These are phyloP conservation scores for Harlomillsia oculata DNA, from an alignment of 1,140 invertebrate genomes.

Conservation along the genomic window DNA sequence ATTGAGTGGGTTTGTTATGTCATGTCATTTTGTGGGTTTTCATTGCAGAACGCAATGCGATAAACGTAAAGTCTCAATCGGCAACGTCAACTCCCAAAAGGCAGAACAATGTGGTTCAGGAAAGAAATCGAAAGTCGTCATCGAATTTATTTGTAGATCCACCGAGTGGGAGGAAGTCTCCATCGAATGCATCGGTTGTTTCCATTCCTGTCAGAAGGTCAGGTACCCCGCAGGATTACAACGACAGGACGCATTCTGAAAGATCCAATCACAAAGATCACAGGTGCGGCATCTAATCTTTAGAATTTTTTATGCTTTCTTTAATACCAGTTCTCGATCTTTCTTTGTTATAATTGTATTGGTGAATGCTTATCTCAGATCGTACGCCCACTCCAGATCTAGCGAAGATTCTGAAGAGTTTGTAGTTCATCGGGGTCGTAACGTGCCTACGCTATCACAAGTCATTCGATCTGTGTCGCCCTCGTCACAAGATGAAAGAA, in stretches of 20 bases:
- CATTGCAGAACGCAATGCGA: slow-evolving; percentile 26
- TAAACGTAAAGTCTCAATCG: slow-evolving; percentile 30
- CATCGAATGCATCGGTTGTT: slow-evolving; percentile 30
- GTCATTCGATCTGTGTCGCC: slow-evolving; percentile 45
- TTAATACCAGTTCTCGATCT: neutral
- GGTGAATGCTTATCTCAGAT: slow-evolving; percentile 18
- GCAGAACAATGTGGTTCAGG: slow-evolving; percentile 27
- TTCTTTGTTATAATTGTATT: neutral
- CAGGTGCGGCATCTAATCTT: slow-evolving; percentile 14
- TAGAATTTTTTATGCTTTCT: neutral
- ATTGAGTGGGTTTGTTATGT: no score
- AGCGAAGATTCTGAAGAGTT: slow-evolving; percentile 52
- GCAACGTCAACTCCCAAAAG: slow-evolving; percentile 33
- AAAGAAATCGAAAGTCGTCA: slow-evolving; percentile 24
- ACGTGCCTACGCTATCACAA: slow-evolving; percentile 63
- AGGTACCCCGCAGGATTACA: slow-evolving; percentile 27
- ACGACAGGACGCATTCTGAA: slow-evolving; percentile 32
- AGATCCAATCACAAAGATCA: slow-evolving; percentile 31
- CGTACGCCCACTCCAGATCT: slow-evolving; percentile 30
- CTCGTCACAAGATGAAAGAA: slow-evolving; percentile 36
- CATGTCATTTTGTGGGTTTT: no score
- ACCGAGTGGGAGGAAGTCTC: slow-evolving; percentile 21
- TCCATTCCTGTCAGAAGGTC: slow-evolving; percentile 31
- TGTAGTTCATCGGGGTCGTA: slow-evolving; percentile 65
- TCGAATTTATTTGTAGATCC: slow-evolving; percentile 30